Conservation (phyloP, 2,888 invertebrate genomes). For the Criorhina ranunculi region DNA sequence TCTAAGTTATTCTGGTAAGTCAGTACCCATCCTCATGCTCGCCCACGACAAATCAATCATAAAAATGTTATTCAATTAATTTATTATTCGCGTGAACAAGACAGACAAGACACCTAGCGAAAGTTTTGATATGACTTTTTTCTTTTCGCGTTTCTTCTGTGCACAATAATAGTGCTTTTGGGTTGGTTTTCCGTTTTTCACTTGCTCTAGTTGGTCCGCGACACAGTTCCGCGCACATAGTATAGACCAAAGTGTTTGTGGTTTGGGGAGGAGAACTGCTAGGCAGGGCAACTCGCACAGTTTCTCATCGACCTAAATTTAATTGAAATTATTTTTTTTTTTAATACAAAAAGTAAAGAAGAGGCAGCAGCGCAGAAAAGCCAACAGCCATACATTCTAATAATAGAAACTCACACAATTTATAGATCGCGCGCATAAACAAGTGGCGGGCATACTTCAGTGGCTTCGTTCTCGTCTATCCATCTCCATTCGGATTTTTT, state of each 20-base stretch:
- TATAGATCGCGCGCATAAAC: conserved; percentile 69
- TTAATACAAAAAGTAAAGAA: conserved; percentile 19
- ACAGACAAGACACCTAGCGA: conserved; percentile 57
- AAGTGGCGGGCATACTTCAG: conserved; percentile 75
- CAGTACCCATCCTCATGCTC: conserved; percentile 12
- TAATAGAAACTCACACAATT: conserved; percentile 63
- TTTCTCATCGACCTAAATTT: conserved; percentile 73
- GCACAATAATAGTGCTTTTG: conserved; percentile 6
- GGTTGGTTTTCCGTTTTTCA: conserved; percentile 45
- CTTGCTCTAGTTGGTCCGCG: conserved; percentile 70
- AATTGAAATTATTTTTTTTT: conserved; percentile 69
- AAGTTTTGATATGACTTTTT: conserved; percentile 47
- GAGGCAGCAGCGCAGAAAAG: not conserved
- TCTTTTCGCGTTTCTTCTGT: not conserved
- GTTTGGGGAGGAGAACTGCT: not conserved
- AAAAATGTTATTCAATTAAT: conserved; percentile 58
- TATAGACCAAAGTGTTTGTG: not conserved
- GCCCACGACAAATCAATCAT: conserved; percentile 62
- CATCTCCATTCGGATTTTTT: conserved; percentile 11
- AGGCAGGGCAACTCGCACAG: conserved; percentile 54
- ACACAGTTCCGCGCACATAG: conserved; percentile 60
- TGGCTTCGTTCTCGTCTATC: conserved; percentile 61
- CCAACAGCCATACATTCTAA: conserved; percentile 60
- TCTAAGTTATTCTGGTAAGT: conserved; percentile 73
- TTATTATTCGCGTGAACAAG: conserved; percentile 58